phyloP scores from a whole-genome alignment of 2,888 invertebrate genomes.

The Hoplodrina blanda region DNA sequence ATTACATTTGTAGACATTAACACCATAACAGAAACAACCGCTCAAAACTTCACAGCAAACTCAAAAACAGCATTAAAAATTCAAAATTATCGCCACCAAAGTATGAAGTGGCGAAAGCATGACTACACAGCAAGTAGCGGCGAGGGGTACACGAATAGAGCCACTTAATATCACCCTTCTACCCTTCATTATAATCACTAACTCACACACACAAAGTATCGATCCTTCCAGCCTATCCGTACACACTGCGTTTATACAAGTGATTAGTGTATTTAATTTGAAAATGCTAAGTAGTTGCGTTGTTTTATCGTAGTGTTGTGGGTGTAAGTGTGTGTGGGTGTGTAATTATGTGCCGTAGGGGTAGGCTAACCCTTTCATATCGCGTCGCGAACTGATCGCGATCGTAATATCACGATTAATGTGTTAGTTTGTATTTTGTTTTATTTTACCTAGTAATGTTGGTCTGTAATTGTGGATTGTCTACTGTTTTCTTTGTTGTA shows the following conservation, averaged over 20 bases:
- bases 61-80: slow-evolving; percentile 48
- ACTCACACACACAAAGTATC: slow-evolving; percentile 87
- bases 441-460: slow-evolving; percentile 61
- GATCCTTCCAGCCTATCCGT: slow-evolving; percentile 81
- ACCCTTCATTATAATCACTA: slow-evolving; percentile 90
- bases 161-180: slow-evolving; percentile 90
- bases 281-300: slow-evolving; percentile 91
- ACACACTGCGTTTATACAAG: slow-evolving; percentile 86
- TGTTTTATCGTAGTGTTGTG: slow-evolving; percentile 85
- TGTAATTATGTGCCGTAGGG: slow-evolving; percentile 83
- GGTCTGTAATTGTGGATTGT: slow-evolving; percentile 36
- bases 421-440: slow-evolving; percentile 73
- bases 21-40: background rate
- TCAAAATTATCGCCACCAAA: slow-evolving; percentile 81
- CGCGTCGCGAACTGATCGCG: slow-evolving; percentile 83
- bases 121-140: slow-evolving; percentile 80
- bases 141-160: slow-evolving; percentile 87
- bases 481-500: background rate
- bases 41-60: background rate
- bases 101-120: slow-evolving; percentile 87
- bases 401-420: slow-evolving; percentile 85
- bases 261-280: slow-evolving; percentile 91
- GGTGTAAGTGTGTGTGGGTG: slow-evolving; percentile 73
- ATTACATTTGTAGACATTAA: background rate
- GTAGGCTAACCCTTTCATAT: slow-evolving; percentile 86